These are phyloP conservation scores for Urocyon cinereoargenteus DNA, from an alignment of 2,797 vertebrate species.

Conservation along the genomic window DNA sequence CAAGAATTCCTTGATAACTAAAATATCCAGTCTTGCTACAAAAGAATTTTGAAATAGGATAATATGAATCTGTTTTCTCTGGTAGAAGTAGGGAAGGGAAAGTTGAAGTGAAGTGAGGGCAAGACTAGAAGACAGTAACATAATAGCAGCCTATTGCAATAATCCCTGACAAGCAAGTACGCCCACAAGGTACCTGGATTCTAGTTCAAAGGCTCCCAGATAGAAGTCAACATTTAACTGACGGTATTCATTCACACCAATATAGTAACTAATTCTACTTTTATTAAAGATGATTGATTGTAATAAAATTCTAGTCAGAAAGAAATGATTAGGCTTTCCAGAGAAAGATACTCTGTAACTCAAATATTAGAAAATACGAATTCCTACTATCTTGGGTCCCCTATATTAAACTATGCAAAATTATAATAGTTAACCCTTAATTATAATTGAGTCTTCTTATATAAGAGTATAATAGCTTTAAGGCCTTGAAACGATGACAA, in stretches of 20 bases:
- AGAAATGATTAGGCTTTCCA: not conserved
- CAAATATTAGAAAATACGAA: not conserved
- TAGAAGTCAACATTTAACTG: not conserved
- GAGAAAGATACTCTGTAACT: not conserved
- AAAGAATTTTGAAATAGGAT: not conserved
- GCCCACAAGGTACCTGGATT: not conserved
- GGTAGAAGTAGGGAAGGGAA: not conserved
- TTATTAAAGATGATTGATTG: not conserved
- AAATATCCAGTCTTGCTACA: not conserved
- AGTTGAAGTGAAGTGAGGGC: not conserved
- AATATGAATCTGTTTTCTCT: not conserved
- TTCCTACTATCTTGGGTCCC: not conserved
- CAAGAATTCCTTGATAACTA: not conserved
- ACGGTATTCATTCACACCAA: not conserved
- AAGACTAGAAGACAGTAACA: not conserved
- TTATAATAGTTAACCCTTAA: not conserved
- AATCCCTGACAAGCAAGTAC: not conserved
- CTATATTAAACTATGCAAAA: not conserved
- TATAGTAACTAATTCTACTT: not conserved
- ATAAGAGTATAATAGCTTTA: not conserved
- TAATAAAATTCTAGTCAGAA: not conserved
- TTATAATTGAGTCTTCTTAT: not conserved
- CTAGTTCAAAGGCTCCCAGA: not conserved
- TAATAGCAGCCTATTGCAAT: not conserved
- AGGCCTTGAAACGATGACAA: not conserved